Evolutionary conservation across 92 coral and sea anemone genomes (phyloP).

Genomic region (Heliopora coerulea): DNA sequence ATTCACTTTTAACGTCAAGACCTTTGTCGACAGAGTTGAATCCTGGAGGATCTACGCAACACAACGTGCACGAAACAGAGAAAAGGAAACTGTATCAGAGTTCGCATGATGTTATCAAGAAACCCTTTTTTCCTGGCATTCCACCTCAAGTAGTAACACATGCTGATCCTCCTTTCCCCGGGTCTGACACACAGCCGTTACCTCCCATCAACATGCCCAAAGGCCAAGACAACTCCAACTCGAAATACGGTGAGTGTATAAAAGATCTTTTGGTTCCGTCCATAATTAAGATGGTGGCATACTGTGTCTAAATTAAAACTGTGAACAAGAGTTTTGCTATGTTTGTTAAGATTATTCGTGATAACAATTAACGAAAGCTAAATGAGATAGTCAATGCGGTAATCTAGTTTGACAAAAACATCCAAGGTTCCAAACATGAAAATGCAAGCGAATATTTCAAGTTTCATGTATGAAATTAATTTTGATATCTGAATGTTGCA

Average conservation of each 20-base stretch:
- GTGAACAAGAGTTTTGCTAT: no score
- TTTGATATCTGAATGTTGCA: no score
- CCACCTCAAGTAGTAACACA: conserved; percentile 28
- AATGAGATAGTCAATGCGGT: no score
- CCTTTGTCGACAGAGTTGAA: not conserved
- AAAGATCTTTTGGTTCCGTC: no score
- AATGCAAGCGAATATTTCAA: no score
- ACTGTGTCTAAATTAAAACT: no score
- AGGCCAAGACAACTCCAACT: not conserved
- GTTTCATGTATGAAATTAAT: no score
- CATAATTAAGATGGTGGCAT: no score
- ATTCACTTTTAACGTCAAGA: conserved; percentile 2
- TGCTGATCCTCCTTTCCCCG: conserved; percentile 38
- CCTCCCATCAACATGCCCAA: conserved; percentile 34
- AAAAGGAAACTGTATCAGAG: conserved; percentile 7
- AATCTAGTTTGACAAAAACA: no score
- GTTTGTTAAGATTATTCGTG: no score
- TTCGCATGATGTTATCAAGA: conserved; percentile 10
- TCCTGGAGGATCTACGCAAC: conserved; percentile 7
- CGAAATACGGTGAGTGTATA: conserved; percentile 27
- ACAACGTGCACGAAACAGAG: conserved; percentile 11
- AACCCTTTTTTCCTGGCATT: conserved; percentile 36
- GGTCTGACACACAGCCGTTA: conserved; percentile 32
- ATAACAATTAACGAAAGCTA: no score
- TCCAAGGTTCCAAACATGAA: no score